Base-by-base conservation (phyloP, 2,797 vertebrate genomes). In the Prionace glauca region DNA sequence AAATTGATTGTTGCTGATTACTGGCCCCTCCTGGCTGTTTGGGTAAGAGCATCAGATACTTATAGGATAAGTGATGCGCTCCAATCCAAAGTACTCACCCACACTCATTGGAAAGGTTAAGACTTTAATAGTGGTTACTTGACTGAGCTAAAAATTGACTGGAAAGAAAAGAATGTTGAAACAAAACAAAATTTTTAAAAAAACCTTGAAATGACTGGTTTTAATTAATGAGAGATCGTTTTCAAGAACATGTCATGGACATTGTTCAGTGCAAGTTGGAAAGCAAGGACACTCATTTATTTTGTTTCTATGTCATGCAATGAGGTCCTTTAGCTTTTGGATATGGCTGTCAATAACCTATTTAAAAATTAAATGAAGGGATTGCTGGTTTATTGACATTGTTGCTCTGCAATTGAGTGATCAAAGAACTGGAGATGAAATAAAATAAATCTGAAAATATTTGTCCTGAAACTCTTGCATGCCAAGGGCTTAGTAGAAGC, bases 401-500 rank as follows among this genome's bases (percentile, higher is more conserved):
- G 32, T 67, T 92, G 32, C n/a, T 60, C n/a, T 67, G 90, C n/a
- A 92, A 92, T 92, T 92, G n/a, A 92, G n/a, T 41, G 32, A 91
- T 91, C 88, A 65, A 65, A 91, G 14, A n/a, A 91, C 29, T 65
- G 32, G 60, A 91, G 32, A 65, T 90, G 60, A 91, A 91, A 65
- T 65, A 67, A 67, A 92, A 92, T 92, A 36, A 18, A 18, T 92
- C n/a, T 92, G 60, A 67, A 60, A 91, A 91, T 22, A 90, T 60
- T 60, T n/a, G 18, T 92, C 60, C 32, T 67, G 90, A n/a, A 92
- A 36, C 62, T 16, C n/a, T 92, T 36, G 62, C 62, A 92, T 67
- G 62, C 32, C 62, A 92, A 41, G 90, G 36, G n/a, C 32, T n/a
- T 91, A 65, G 62, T 91, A 65, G 88, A 65, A 65, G 88, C 29